phyloP scores from a whole-genome alignment of 2,113 vertebrate genomes.

The Panthera leo region DNA sequence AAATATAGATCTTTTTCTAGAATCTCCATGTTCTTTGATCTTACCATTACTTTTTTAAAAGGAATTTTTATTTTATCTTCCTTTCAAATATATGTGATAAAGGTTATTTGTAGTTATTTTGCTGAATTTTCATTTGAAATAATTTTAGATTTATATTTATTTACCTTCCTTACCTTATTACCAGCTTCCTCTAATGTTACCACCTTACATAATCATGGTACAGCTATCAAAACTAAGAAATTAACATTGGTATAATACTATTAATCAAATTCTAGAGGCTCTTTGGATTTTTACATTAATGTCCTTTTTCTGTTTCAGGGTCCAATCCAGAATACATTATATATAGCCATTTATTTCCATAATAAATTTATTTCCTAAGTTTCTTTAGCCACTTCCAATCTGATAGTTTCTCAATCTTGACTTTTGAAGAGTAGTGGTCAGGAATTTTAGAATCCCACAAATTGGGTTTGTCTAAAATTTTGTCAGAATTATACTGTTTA shows the following conservation, averaged over 20 bases:
- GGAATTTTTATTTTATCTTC: constrained; percentile 7
- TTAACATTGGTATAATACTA: constrained; percentile 27
- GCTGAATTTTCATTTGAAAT: constrained; percentile 41
- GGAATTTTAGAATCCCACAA: constrained; percentile 31
- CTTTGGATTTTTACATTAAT: constrained; percentile 41
- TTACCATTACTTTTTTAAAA: constrained; percentile 30
- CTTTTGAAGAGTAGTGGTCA: constrained; percentile 10
- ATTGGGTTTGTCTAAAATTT: constrained; percentile 29
- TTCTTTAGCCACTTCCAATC: constrained; percentile 30
- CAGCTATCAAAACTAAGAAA: constrained; percentile 35
- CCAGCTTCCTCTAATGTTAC: constrained; percentile 24
- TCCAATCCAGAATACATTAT: constrained; percentile 9
- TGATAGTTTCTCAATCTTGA: constrained; percentile 2
- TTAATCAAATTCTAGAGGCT: constrained; percentile 39
- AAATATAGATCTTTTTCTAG: constrained; percentile 25
- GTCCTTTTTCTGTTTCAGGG: constrained; percentile 18
- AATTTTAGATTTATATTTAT: constrained; percentile 44
- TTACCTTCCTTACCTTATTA: neutral
- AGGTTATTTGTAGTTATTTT: constrained; percentile 33
- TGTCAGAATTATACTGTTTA: neutral
- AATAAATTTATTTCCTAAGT: neutral
- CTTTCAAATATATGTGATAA: constrained; percentile 37
- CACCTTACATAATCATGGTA: neutral
- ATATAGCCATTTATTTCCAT: neutral
- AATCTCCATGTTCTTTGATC: neutral